These are phyloP conservation scores for Crypturellus tataupa DNA, from an alignment of 2,797 vertebrate species.

Conservation along the genomic window DNA sequence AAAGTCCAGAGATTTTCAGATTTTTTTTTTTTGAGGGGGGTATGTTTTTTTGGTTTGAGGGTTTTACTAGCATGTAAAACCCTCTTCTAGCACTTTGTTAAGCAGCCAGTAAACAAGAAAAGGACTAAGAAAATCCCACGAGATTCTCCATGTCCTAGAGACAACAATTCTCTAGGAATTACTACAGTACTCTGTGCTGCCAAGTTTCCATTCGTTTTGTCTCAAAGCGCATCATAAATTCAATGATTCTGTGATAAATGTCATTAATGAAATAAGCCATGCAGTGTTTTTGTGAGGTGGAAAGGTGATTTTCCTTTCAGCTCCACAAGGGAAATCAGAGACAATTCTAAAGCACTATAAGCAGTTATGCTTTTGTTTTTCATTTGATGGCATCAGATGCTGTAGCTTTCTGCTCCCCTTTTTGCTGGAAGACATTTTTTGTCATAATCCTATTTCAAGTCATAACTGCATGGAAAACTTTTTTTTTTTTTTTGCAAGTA, in stretches of 20 bases:
- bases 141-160: neutral
- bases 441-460: neutral
- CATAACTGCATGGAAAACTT: fast-evolving
- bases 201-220: neutral
- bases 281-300: neutral
- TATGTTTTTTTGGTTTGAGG: neutral
- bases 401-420: neutral
- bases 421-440: neutral
- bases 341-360: neutral
- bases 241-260: neutral
- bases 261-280: neutral
- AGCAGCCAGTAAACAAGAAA: neutral
- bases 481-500: neutral
- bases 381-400: neutral
- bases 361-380: neutral
- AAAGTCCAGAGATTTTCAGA: neutral
- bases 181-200: fast-evolving
- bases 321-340: neutral
- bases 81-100: neutral
- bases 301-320: neutral
- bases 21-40: neutral
- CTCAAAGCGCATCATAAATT: neutral
- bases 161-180: fast-evolving
- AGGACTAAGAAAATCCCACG: fast-evolving
- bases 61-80: neutral